Conservation (phyloP, 2,113 vertebrate genomes). For the Heteronetta atricapilla region DNA sequence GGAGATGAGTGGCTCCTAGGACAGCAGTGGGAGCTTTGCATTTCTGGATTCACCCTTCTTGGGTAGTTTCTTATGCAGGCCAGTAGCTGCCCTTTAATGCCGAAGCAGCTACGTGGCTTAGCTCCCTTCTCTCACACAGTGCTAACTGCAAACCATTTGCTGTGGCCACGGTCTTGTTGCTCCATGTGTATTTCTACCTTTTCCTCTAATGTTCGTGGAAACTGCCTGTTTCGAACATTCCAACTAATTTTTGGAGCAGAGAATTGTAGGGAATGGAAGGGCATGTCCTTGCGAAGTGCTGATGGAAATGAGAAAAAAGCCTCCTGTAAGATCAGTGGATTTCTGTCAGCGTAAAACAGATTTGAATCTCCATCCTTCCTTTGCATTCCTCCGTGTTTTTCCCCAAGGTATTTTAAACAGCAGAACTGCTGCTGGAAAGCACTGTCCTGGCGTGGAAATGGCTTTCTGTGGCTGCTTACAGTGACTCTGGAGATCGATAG, state of each 20-base stretch:
- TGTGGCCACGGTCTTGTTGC: neutral
- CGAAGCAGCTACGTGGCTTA: accelerated
- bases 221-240: too few species aligned
- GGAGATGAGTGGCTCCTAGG: neutral
- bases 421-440: neutral
- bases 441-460: neutral
- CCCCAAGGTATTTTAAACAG: neutral
- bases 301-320: neutral
- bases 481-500: neutral
- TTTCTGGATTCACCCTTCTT: neutral
- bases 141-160: neutral
- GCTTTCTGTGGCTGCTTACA: neutral
- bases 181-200: neutral
- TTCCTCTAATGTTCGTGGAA: neutral
- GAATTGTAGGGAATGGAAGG: neutral
- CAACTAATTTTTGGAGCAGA: neutral
- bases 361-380: neutral
- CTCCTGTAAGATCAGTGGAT: neutral
- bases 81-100: neutral
- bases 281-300: neutral
- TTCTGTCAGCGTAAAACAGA: neutral
- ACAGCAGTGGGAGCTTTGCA: neutral
- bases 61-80: accelerated
- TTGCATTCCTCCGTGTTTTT: neutral
- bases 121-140: neutral